Percentiles rank a stretch among this genome's conserved stretches.
phyloP scores from a whole-genome alignment of 1,140 invertebrate genomes.

The Apis mellifera region DNA sequence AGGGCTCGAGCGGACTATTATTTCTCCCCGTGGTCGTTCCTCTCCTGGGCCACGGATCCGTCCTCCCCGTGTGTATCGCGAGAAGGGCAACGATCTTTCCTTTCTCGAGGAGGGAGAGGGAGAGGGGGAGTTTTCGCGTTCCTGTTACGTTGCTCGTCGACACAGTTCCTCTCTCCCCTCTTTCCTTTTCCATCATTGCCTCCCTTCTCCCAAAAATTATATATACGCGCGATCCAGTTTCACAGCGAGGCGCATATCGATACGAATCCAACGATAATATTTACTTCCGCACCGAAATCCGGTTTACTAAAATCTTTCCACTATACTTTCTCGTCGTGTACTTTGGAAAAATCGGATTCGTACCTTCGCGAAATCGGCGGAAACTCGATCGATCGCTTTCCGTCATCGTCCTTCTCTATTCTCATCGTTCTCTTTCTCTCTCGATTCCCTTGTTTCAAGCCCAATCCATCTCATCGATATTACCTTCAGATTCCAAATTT shows the following conservation, averaged over 20 bases:
- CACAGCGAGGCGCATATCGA: not conserved
- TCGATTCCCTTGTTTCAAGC: constrained; percentile 1
- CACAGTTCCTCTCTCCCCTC: not conserved
- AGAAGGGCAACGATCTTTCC: constrained; percentile 59
- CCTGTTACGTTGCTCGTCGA: constrained; percentile 16
- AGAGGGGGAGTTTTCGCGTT: constrained; percentile 57
- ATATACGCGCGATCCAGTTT: constrained; percentile 35
- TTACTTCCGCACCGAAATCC: constrained; percentile 3
- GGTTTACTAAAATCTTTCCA: constrained; percentile 15
- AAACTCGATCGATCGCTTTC: constrained; percentile 23
- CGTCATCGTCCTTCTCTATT: not conserved
- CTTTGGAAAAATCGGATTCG: not conserved
- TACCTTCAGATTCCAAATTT: not conserved
- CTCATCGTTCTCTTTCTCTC: not conserved
- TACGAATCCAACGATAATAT: constrained; percentile 15
- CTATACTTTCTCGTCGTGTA: not conserved
- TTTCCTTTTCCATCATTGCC: not conserved
- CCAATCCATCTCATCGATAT: not conserved
- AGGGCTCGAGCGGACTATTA: constrained; percentile 37
- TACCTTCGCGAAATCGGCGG: constrained; percentile 1
- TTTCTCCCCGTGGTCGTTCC: constrained; percentile 35
- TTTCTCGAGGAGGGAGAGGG: constrained; percentile 36
- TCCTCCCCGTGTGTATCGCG: constrained; percentile 33
- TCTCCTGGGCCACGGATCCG: constrained; percentile 5
- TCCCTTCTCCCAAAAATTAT: constrained; percentile 29